Percentiles rank a stretch among this genome's conserved stretches.
Evolutionary conservation across 2,113 vertebrate species (phyloP).

Genomic region (Tapirus terrestris): DNA sequence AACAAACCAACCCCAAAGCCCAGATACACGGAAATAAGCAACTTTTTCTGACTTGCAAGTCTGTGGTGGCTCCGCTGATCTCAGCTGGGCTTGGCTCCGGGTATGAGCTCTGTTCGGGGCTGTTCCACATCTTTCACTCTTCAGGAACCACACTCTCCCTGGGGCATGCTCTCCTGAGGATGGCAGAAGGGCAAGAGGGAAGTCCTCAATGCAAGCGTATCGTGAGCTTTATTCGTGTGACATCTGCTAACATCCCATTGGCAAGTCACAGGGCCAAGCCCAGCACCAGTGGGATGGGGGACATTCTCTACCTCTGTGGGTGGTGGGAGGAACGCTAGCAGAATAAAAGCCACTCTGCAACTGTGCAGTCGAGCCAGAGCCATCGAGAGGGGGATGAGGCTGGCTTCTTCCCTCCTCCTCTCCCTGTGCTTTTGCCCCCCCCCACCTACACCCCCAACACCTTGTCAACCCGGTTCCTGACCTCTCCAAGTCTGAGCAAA

Average conservation of each 20-base stretch:
- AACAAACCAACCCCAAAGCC: not conserved
- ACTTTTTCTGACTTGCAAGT: not conserved
- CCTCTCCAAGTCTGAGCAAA: not conserved
- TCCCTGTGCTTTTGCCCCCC: not conserved
- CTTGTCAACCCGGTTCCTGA: not conserved
- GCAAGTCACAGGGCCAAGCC: not conserved
- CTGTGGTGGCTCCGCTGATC: not conserved
- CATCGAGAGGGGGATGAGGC: not conserved
- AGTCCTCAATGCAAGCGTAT: not conserved
- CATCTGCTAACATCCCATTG: not conserved
- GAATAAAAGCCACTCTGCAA: not conserved
- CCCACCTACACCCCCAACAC: too few species aligned
- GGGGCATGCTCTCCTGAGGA: not conserved
- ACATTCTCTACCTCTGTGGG: not conserved
- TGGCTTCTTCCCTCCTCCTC: not conserved
- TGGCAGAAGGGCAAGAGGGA: not conserved
- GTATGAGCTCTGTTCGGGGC: not conserved
- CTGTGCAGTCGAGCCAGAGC: not conserved
- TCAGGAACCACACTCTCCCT: not conserved
- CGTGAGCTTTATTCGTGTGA: not conserved
- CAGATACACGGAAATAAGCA: not conserved
- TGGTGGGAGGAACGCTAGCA: not conserved
- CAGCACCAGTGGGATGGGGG: too few species aligned
- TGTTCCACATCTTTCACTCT: not conserved
- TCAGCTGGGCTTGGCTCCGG: not conserved